Evolutionary conservation across 2,888 invertebrate genomes (phyloP), one percentile per base, ranked within the genome.

Genomic region (Dione juno): DNA sequence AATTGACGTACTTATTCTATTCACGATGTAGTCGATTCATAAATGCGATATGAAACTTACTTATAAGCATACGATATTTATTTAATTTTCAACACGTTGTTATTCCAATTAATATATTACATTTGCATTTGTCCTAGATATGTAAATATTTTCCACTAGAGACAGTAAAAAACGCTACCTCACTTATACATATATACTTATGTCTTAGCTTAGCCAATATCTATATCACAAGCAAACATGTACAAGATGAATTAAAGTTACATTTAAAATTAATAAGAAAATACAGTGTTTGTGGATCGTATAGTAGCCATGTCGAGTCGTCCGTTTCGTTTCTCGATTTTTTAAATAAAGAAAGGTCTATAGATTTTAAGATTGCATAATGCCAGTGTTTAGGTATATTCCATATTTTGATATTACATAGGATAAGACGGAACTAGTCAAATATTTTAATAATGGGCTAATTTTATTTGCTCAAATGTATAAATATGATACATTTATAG

Each of bases 111-210:
- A 77, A 81, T 59, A 65, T 61, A 76, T 58, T 77, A 81, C 81
- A 74, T 76, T 81, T 86, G 87, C 88, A 88, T 88, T 88, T 85
- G 81, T 83, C 82, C 83, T 87, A 87, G 83, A 86, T 84, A 80
- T 92, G 92, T 93, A 93, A 81, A 93, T 92, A 93, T 86, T 89
- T 89, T 88, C 87, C 89, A 89, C 84, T 90, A 90, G 89, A 90
- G 89, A 88, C 86, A 89, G 88, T 92, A 91, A 93, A n/a, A 89
- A 89, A 90, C 84, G 92, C 92, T 93, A 93, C 92, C 92, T 93
- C 92, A 93, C 91, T 89, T 90, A 86, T 52, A 57, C 57, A 57
- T 57, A 57, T 64, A 50, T 50, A 37, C 87, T 74, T 77, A 88
- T 88, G 87, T 86, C 86, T 86, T 88, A 91, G 92, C 92, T 92